A percentile compares a stretch with the other conserved stretches of the same genome.
These are phyloP conservation scores for Gorilla gorilla DNA, from an alignment of 2,113 vertebrate species.

Conservation along the genomic window DNA sequence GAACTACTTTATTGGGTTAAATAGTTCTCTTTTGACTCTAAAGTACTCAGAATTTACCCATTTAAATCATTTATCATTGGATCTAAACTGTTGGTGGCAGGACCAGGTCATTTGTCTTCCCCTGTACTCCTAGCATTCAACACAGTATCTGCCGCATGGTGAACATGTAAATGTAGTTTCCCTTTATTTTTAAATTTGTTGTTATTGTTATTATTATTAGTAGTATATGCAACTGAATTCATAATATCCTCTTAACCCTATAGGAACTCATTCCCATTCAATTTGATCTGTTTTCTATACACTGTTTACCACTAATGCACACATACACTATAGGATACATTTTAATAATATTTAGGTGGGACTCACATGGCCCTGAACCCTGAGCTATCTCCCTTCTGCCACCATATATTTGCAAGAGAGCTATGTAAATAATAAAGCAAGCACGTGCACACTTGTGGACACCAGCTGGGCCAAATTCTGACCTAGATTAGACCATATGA, in stretches of 20 bases:
- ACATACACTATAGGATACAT: neutral
- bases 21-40: neutral
- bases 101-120: neutral
- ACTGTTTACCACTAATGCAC: neutral
- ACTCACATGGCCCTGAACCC: neutral
- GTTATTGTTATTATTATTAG: neutral
- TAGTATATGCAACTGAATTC: neutral
- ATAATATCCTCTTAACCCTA: neutral
- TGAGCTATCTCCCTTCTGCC: neutral
- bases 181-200: neutral
- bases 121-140: neutral
- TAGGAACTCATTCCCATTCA: neutral
- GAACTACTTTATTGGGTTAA: neutral
- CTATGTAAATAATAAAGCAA: neutral
- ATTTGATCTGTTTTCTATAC: neutral
- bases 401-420: neutral
- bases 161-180: neutral
- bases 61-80: neutral
- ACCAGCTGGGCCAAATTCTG: neutral
- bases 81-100: neutral
- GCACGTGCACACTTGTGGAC: neutral
- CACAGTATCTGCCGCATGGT: neutral
- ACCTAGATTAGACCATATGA: neutral
- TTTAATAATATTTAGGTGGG: neutral
- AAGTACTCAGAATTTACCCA: neutral